Evolutionary conservation across 2,888 invertebrate genomes (phyloP), one percentile per base, ranked within the genome.

Genomic region (Volucella zonaria): DNA sequence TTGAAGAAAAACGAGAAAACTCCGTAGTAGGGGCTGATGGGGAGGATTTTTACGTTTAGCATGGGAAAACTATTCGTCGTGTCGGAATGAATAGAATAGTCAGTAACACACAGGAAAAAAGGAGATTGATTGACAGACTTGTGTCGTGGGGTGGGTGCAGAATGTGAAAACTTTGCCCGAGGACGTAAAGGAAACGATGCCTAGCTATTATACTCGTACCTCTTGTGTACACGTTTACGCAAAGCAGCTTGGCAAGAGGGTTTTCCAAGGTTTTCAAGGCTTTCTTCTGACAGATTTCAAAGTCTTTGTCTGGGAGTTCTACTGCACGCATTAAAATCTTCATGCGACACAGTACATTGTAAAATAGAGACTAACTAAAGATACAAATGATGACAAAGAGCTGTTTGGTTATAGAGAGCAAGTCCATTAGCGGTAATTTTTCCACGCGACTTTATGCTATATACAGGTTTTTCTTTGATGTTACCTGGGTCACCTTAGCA

Each of bases 81-180:
- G 68, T 56, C 54, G 51, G 12, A 68, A 61, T 64, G 38, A 68
- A 71, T 49, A 56, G 38, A 68, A 71, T 49, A 56, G 61, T 79
- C 73, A 47, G 54, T 31, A 31, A 23, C 1, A 1, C 23, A 23
- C 2, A 23, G 4, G 2, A 23, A 31, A 31, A 68, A 6, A 58
- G 51, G 62, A 82, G 56, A 77, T 82, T 78, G 82, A 82, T 82
- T 82, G 73, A 82, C 77, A 77, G 77, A 73, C 62, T 68, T 73
- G 58, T 62, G 49, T 56, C n/a, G 59, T 62, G 73, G 51, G 31
- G 45, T 8, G 51, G 15, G 43, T 51, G 42, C 56, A 52, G 18
- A 64, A n/a, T 45, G 18, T 15, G 38, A 23, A 12, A 56, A 14
- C 11, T 23, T n/a, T n/a, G 45, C 43, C 40, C 4, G 3, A 14